phyloP scores from a whole-genome alignment of 2,113 vertebrate genomes.

The Sceloporus undulatus region DNA sequence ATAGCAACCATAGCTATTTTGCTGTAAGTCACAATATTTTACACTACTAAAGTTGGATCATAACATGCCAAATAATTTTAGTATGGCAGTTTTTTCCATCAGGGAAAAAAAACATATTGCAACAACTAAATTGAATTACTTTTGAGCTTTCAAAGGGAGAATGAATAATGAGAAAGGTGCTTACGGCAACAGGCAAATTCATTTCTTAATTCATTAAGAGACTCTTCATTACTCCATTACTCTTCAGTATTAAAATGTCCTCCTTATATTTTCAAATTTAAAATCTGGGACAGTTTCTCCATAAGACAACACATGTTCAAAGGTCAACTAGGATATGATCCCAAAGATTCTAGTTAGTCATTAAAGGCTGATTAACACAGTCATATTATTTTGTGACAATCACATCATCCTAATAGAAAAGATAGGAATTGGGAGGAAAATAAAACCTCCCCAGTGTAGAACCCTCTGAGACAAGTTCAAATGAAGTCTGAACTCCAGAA shows the following conservation, averaged over 20 bases:
- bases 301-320: background rate
- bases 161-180: constrained; percentile 28
- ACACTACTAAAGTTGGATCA: background rate
- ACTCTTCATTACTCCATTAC: background rate
- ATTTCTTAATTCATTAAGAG: constrained; percentile 16
- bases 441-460: background rate
- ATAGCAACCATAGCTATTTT: background rate
- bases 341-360: background rate
- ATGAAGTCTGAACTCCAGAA: background rate
- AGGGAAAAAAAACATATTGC: background rate
- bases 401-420: background rate
- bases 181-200: constrained; percentile 31
- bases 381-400: background rate
- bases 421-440: background rate
- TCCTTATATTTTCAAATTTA: background rate
- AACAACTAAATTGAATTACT: background rate
- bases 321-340: background rate
- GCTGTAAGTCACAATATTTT: constrained; percentile 22
- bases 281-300: background rate
- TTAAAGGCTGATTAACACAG: background rate
- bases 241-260: background rate
- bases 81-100: background rate
- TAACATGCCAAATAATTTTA: constrained; percentile 33
- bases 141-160: constrained; percentile 19
- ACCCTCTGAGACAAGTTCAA: background rate